Conservation (phyloP, 2,888 invertebrate species). For the Rotaria macrura region DNA sequence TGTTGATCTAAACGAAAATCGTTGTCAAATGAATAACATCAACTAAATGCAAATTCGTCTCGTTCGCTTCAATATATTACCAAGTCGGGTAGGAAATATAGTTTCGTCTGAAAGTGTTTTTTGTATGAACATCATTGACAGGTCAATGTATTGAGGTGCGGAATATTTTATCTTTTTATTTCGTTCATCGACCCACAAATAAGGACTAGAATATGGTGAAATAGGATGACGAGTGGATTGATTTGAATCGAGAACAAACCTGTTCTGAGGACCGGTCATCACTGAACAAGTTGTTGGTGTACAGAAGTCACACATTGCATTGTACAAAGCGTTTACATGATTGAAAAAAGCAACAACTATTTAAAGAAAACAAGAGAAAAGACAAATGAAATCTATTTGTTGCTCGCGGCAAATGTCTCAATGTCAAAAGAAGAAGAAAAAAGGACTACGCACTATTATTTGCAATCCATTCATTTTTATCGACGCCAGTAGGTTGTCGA, state of each 20-base stretch:
- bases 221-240: too few species aligned
- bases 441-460: constrained; percentile 73
- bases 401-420: neutral
- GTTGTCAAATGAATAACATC: too few species aligned
- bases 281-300: constrained; percentile 77
- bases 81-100: constrained; percentile 95
- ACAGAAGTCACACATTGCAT: constrained; percentile 96
- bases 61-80: constrained; percentile 52
- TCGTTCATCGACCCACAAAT: constrained; percentile 95
- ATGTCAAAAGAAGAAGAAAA: neutral
- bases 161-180: constrained; percentile 92
- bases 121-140: constrained; percentile 94
- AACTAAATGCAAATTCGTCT: neutral
- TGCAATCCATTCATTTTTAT: constrained; percentile 98
- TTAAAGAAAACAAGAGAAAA: constrained; percentile 33
- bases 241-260: neutral
- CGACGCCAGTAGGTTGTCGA: constrained; percentile 83
- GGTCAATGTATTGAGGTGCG: constrained; percentile 94
- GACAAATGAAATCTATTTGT: too few species aligned
- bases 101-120: constrained; percentile 90
- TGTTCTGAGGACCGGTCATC: constrained; percentile 43
- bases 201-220: constrained; percentile 59
- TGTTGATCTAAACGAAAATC: constrained; percentile 61
- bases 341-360: constrained; percentile 85
- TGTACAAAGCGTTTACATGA: constrained; percentile 95